Evolutionary conservation across 2,797 vertebrate species (phyloP), one percentile per base, ranked within the genome.

Genomic region (Tangara arthus): DNA sequence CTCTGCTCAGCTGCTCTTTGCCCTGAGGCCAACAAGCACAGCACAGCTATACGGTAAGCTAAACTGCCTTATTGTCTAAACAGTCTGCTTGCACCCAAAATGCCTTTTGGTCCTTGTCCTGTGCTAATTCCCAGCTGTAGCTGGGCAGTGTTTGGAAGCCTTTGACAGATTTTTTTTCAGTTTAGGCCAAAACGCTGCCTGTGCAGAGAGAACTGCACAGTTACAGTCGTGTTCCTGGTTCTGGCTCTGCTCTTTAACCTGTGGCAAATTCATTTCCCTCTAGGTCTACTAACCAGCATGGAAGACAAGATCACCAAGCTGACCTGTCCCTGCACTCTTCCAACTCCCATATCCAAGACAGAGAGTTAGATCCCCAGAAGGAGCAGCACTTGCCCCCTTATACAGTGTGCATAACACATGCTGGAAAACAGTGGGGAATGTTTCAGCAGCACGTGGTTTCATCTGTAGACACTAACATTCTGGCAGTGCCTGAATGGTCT

Each of bases 361-460:
- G 60, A 78, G n/a, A 4, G 11, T 70, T 21, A 60, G 27, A 61
- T 69, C 27, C 14, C 30, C 19, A 61, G 39, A 82, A 90, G 23
- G 8, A 76, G 2, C 8, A 70, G 47, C 44, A 34, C 18, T 81
- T 20, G 4, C 39, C 13, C 6, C 75, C 35, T 30, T 44, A 32
- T 3, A 11, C 0, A 0, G 9, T 27, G 41, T 32, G 30, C 8
- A 3, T 55, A 69, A 49, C 41, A 17, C 12, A 3, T 21, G 22
- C 14, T 79, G 65, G 53, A 68, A 70, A 90, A 46, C 0, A 3
- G 19, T 5, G 9, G 7, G 10, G 16, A 42, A 3, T 61, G 18
- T 65, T 72, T 91, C 61, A 87, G 37, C 39, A 65, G 53, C 7
- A 15, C 32, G 16, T 8, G 6, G 39, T 72, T 87, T 75, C 41